Base-by-base conservation (phyloP, 2,888 invertebrate species). In the Formica aserva region DNA sequence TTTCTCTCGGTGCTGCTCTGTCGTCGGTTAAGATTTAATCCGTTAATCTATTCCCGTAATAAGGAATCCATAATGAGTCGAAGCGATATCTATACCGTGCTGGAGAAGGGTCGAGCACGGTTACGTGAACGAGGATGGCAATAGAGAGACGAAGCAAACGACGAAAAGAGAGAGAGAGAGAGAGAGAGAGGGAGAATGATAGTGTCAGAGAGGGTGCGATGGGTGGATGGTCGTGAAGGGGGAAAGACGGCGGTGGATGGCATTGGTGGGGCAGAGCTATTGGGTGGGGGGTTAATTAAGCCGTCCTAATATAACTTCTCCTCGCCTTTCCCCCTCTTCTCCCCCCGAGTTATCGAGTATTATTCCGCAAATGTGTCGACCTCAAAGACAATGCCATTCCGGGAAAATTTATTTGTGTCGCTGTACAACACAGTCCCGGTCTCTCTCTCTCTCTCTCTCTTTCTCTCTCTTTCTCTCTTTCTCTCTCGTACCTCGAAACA, bases 301-400 rank as follows among this genome's bases (percentile, higher is more conserved):
- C 92, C 91, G 88, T 91, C 92, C 92, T 91, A 91, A 93, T 93
- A 92, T 92, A 93, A 93, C 92, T 93, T 92, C 92, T 92, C 90
- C 90, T 89, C 90, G 89, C 88, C 78, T 85, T 85, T 60, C 55
- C 26, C 91, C 91, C 91, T 91, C 89, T 89, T 88, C 89, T 88
- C 87, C 80, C 86, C 87, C 88, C 85, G 90, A 93, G 91, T 93
- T 93, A 93, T 93, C 92, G 92, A 92, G 92, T 91, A 93, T 93
- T 93, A 93, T 92, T 93, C 91, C 88, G 87, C 90, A 90, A 93
- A 93, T 92, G 92, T 92, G 92, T 92, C 92, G 91, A 92, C 92
- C 92, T 92, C 91, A 91, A 92, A 92, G 91, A 93, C 93, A 93
- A 92, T 93, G 92, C 91, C 92, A 91, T 92, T 93, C 91, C 90